These are phyloP conservation scores for Agrilus planipennis DNA, from an alignment of 1,140 invertebrate genomes.

Conservation along the genomic window DNA sequence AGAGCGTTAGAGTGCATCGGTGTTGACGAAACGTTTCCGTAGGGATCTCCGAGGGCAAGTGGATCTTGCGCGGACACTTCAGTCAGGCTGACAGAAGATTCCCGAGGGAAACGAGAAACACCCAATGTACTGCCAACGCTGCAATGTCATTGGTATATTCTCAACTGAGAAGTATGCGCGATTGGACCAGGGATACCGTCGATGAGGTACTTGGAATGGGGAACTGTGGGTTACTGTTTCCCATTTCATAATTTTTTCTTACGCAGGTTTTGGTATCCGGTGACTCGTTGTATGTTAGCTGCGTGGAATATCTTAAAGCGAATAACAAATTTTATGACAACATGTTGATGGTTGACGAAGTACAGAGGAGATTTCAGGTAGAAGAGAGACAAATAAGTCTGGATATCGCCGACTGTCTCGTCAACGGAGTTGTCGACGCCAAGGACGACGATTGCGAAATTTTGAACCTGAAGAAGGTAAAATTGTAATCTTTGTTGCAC, in stretches of 20 bases:
- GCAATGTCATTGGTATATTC: constrained; percentile 33
- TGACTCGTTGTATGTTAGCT: constrained; percentile 36
- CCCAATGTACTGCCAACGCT: constrained; percentile 38
- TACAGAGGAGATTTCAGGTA: constrained; percentile 25
- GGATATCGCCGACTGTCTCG: constrained; percentile 29
- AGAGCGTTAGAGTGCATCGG: not conserved
- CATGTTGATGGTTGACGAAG: constrained; percentile 27
- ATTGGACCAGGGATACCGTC: constrained; percentile 36
- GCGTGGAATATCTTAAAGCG: constrained; percentile 34
- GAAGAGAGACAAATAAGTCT: constrained; percentile 28
- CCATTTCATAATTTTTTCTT: constrained; percentile 8
- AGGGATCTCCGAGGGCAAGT: constrained; percentile 36
- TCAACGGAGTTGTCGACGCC: constrained; percentile 23
- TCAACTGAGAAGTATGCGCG: constrained; percentile 28
- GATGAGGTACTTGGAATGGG: constrained; percentile 31
- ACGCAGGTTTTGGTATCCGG: constrained; percentile 34
- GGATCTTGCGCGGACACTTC: constrained; percentile 38
- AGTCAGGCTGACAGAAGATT: constrained; percentile 37
- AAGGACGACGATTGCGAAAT: constrained; percentile 34
- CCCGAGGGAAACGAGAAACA: constrained; percentile 34
- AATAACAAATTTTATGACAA: constrained; percentile 28
- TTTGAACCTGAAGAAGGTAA: constrained; percentile 31
- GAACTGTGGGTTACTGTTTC: not conserved
- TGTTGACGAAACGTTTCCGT: constrained; percentile 2
- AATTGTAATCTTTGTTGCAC: constrained; percentile 7